phyloP scores from a whole-genome alignment of 2,113 vertebrate species.

The Nothocercus nigrocapillus region DNA sequence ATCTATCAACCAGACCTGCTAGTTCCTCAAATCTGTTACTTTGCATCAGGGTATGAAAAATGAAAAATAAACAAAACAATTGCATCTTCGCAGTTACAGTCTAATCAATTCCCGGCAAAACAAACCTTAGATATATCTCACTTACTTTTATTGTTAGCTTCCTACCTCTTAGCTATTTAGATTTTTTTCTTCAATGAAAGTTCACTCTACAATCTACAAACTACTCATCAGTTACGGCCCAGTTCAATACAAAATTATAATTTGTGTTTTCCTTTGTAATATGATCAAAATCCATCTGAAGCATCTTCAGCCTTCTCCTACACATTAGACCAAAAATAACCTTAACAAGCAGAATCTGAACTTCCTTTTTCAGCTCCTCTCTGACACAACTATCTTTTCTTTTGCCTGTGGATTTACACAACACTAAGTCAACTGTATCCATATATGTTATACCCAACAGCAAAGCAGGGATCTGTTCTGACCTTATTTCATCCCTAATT shows the following conservation, averaged over 20 bases:
- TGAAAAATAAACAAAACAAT: not conserved
- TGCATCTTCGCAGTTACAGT: not conserved
- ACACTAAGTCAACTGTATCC: not conserved
- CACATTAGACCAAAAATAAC: not conserved
- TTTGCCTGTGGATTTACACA: not conserved
- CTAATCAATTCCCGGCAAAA: not conserved
- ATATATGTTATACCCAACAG: not conserved
- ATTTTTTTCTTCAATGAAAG: not conserved
- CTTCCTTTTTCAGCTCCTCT: not conserved
- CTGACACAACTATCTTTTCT: not conserved
- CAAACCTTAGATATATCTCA: not conserved
- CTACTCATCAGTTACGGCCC: not conserved
- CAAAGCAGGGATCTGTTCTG: not conserved
- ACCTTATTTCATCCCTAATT: not conserved
- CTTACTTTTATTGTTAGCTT: not conserved
- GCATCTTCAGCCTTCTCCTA: not conserved
- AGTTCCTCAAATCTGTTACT: fast-evolving
- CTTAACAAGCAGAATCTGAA: not conserved
- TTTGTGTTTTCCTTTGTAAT: not conserved
- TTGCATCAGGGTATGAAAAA: not conserved
- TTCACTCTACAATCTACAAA: not conserved
- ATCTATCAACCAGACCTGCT: not conserved
- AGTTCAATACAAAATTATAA: not conserved
- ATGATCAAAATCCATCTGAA: not conserved
- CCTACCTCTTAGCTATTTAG: not conserved